Base-by-base conservation (phyloP, 37 sponge, comb jelly and placozoan species). In the Petrosia ficiformis region DNA sequence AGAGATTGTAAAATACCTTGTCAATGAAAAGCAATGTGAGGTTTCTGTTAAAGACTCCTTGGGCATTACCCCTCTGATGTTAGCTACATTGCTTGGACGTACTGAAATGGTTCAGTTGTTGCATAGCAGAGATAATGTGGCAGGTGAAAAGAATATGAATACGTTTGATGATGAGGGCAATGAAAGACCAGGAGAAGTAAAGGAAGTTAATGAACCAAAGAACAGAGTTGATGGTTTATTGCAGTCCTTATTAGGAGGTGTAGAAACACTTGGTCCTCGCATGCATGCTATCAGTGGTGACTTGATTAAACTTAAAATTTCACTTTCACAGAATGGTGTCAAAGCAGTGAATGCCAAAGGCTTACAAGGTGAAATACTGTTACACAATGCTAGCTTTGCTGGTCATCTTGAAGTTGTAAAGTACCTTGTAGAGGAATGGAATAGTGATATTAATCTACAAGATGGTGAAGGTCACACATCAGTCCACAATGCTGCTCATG, bases 71-170 rank as follows among this genome's bases (percentile, higher is more conserved):
- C 73, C 81, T 42, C 64, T 71, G 5, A 37, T 60, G n/a, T 71
- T 68, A 22, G 81, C 81, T 28, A 25, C 72, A 34, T 42, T 77
- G 37, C 72, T 39, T 39, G 86, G 86, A 11, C 28, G 75, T 3
- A 41, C 65, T 16, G 88, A 83, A n/a, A 52, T 82, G 38, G 84
- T 84, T 25, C 40, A 68, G 59, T 44, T 87, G 38, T 74, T 86
- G 22, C 5, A 22, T 30, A 43, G 21, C 21, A 8, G 54, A 19
- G 8, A 8, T 48, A 48, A 8, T 48, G 14, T 48, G 54, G 54
- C 8, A 48, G 14, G 14, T 8, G 14, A 19, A 19, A 14, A 8
- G 8, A 48, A 48, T 14, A 19, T 48, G 14, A 48, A 48, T 48
- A n/a, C n/a, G n/a, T 19, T 48, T 48, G 8, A 8, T 19, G 54